phyloP scores from a whole-genome alignment of 2,797 vertebrate species.

The Babyrousa celebensis region DNA sequence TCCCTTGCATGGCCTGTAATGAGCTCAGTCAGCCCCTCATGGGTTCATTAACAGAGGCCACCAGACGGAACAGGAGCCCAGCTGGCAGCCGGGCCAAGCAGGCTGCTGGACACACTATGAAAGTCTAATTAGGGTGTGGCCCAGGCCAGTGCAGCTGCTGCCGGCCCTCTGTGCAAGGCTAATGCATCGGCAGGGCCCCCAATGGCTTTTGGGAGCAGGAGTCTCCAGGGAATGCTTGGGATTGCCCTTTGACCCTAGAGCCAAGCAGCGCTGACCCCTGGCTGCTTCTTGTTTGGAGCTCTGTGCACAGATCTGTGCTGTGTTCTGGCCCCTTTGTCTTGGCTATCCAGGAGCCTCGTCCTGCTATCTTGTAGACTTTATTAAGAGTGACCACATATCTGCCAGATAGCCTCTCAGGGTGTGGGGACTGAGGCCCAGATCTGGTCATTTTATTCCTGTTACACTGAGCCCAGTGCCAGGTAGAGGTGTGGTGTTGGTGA shows the following conservation, averaged over 20 bases:
- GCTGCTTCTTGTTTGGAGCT: not conserved
- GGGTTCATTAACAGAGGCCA: slow-evolving; percentile 84
- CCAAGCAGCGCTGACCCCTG: not conserved
- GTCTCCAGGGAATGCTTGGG: not conserved
- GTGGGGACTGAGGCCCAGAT: not conserved
- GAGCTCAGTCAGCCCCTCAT: slow-evolving; percentile 70
- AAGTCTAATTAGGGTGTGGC: slow-evolving; percentile 85
- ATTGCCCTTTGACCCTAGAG: slow-evolving; percentile 38
- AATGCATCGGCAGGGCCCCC: not conserved
- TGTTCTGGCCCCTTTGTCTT: not conserved
- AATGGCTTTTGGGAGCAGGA: not conserved
- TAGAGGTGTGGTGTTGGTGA: not conserved
- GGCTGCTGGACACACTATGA: slow-evolving; percentile 76
- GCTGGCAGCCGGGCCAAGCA: slow-evolving; percentile 81
- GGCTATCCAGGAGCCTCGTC: not conserved
- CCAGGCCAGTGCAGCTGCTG: slow-evolving; percentile 82
- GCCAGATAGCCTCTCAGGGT: not conserved
- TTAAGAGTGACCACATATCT: not conserved
- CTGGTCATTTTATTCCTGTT: not conserved
- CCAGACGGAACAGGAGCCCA: slow-evolving; percentile 84
- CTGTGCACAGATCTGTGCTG: not conserved
- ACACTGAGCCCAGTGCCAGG: not conserved
- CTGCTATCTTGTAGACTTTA: not conserved
- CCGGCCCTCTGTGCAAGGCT: slow-evolving; percentile 5
- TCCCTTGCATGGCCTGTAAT: slow-evolving; percentile 70